Conservation (phyloP, 2,888 invertebrate species). For the Drosophila nr. medialis region DNA sequence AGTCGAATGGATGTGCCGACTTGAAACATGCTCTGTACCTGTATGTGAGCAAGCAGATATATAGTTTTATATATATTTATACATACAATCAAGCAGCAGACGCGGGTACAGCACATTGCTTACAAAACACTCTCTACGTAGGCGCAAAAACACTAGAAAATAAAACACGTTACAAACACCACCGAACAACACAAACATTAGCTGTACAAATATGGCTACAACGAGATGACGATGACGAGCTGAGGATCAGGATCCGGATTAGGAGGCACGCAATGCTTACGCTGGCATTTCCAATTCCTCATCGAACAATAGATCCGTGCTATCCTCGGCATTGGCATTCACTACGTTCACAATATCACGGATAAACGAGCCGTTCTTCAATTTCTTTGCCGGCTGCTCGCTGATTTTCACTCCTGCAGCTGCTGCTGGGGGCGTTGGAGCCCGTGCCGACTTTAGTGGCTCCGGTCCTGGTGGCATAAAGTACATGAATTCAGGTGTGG, state of each 20-base stretch:
- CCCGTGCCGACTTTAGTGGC: neutral
- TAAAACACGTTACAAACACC: neutral
- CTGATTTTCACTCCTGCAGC: neutral
- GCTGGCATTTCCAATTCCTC: conserved; percentile 20
- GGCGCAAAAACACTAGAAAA: conserved; percentile 7
- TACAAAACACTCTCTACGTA: conserved; percentile 14
- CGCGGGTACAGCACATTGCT: conserved; percentile 20
- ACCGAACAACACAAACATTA: neutral
- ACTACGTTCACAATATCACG: neutral
- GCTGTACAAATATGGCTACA: conserved; percentile 14
- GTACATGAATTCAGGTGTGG: conserved; percentile 54
- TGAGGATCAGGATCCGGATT: conserved; percentile 1
- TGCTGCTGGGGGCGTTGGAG: neutral
- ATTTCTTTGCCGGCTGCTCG: conserved; percentile 49
- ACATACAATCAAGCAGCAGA: neutral
- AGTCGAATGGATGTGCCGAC: conserved; percentile 25
- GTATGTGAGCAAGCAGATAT: neutral
- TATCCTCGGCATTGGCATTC: conserved; percentile 50
- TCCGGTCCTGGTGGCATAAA: conserved; percentile 19
- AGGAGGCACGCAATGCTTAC: conserved; percentile 46
- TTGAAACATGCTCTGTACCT: conserved; percentile 22
- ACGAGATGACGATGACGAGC: conserved; percentile 3
- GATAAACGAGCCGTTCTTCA: conserved; percentile 24
- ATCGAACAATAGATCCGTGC: conserved; percentile 56
- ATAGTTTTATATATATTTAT: neutral